These are phyloP conservation scores for Dermolepida albohirtum DNA, from an alignment of 2,888 invertebrate species.

Conservation along the genomic window DNA sequence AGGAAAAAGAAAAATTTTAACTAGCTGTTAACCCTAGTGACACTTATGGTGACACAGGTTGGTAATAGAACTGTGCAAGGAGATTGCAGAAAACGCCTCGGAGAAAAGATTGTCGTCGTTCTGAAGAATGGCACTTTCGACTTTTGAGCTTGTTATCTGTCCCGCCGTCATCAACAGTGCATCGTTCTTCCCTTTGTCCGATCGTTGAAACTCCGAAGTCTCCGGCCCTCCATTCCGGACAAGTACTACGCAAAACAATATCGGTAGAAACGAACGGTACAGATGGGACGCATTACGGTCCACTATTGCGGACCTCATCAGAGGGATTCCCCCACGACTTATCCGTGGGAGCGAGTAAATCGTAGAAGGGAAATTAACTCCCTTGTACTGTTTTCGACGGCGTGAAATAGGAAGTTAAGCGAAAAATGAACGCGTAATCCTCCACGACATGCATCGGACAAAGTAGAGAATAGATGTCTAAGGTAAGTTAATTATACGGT, in stretches of 20 bases:
- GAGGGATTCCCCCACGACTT: constrained; percentile 27
- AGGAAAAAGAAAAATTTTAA: constrained; percentile 46
- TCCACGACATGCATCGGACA: constrained; percentile 17
- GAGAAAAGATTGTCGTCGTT: constrained; percentile 34
- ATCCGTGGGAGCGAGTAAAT: constrained; percentile 45
- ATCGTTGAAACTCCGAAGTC: not conserved
- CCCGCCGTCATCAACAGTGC: constrained; percentile 22
- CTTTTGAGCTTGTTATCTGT: constrained; percentile 37
- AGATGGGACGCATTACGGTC: constrained; percentile 33
- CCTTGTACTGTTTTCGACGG: constrained; percentile 54
- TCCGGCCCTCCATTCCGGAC: too few relatives aligned
- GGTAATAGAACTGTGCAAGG: constrained; percentile 6
- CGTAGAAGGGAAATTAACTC: constrained; percentile 58
- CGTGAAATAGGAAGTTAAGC: constrained; percentile 47
- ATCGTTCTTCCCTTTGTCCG: not conserved
- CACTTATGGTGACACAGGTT: constrained; percentile 23
- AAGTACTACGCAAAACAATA: constrained; percentile 31
- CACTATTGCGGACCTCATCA: constrained; percentile 36
- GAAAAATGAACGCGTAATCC: constrained; percentile 31
- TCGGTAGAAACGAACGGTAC: constrained; percentile 30
- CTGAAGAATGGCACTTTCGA: constrained; percentile 29
- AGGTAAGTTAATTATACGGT: constrained; percentile 38
- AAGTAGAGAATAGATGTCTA: constrained; percentile 12
- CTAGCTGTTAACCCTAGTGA: constrained; percentile 41
- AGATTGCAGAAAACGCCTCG: constrained; percentile 12